These are phyloP conservation scores for Macaria notata DNA, from an alignment of 2,888 invertebrate genomes.

Conservation along the genomic window DNA sequence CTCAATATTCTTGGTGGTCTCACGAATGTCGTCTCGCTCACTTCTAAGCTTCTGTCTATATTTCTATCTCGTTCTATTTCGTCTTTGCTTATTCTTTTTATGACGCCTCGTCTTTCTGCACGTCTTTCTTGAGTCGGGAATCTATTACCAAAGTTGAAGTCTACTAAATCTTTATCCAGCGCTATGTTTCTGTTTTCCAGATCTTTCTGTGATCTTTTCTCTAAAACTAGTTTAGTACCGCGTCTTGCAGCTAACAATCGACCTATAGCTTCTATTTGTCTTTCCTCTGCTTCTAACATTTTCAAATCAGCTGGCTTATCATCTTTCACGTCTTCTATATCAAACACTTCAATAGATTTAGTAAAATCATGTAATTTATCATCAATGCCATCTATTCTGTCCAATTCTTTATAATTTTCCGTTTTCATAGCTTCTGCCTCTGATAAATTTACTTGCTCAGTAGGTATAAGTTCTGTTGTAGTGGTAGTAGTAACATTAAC, in stretches of 20 bases:
- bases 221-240: slow-evolving; percentile 63
- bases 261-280: slow-evolving; percentile 76
- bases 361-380: slow-evolving; percentile 71
- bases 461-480: slow-evolving; percentile 34
- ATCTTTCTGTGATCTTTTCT: slow-evolving; percentile 70
- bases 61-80: slow-evolving; percentile 64
- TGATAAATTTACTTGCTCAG: slow-evolving; percentile 44
- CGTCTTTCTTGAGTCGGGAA: slow-evolving; percentile 63
- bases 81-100: slow-evolving; percentile 71
- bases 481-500: slow-evolving; percentile 14
- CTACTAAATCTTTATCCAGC: slow-evolving; percentile 60
- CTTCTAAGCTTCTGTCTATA: slow-evolving; percentile 68
- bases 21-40: slow-evolving; percentile 72
- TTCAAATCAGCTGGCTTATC: slow-evolving; percentile 64
- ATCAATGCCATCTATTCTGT: slow-evolving; percentile 66
- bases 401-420: slow-evolving; percentile 46
- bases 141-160: slow-evolving; percentile 67
- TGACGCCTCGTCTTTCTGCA: slow-evolving; percentile 64
- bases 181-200: slow-evolving; percentile 65
- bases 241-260: slow-evolving; percentile 67
- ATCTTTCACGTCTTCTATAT: slow-evolving; percentile 66
- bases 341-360: slow-evolving; percentile 69
- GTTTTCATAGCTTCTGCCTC: slow-evolving; percentile 48
- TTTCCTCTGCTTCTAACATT: slow-evolving; percentile 74
- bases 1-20: slow-evolving; percentile 68